Evolutionary conservation across 2,797 vertebrate genomes (phyloP).

Genomic region (Anabas testudineus): DNA sequence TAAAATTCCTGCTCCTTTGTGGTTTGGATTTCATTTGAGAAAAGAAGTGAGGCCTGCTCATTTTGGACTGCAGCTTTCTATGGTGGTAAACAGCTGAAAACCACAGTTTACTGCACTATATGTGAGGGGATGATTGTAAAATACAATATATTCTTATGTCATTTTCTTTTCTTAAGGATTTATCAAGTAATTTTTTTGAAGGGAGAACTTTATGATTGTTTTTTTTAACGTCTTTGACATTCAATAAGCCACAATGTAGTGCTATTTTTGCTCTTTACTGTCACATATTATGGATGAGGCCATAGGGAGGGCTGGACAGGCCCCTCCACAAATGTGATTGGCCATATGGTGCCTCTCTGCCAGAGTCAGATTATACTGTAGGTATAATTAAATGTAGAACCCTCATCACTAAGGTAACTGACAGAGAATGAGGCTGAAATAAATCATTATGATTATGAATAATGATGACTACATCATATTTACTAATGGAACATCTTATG

Average conservation of each 20-base stretch:
- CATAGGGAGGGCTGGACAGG: no score
- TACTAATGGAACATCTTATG: no score
- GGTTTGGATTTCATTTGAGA: slow-evolving; percentile 5
- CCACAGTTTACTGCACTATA: slow-evolving; percentile 5
- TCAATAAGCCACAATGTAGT: background rate
- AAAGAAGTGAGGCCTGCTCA: slow-evolving; percentile 1
- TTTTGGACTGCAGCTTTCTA: background rate
- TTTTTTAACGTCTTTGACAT: background rate
- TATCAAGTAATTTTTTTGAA: background rate
- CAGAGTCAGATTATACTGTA: no score
- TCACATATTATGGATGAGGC: no score
- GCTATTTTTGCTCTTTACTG: no score
- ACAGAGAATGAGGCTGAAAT: no score
- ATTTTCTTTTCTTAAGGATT: slow-evolving; percentile 5
- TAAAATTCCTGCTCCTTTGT: background rate
- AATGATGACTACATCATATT: no score
- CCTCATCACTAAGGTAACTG: no score
- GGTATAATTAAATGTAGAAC: no score
- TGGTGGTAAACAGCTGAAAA: slow-evolving; percentile 13
- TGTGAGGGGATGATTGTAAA: slow-evolving; percentile 5
- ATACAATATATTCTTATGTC: background rate
- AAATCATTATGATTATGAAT: no score
- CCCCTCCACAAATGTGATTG: no score
- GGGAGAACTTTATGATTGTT: background rate
- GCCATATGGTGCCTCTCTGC: no score